Conservation (phyloP, 1,140 invertebrate genomes). For the Diploscapter pachys region DNA sequence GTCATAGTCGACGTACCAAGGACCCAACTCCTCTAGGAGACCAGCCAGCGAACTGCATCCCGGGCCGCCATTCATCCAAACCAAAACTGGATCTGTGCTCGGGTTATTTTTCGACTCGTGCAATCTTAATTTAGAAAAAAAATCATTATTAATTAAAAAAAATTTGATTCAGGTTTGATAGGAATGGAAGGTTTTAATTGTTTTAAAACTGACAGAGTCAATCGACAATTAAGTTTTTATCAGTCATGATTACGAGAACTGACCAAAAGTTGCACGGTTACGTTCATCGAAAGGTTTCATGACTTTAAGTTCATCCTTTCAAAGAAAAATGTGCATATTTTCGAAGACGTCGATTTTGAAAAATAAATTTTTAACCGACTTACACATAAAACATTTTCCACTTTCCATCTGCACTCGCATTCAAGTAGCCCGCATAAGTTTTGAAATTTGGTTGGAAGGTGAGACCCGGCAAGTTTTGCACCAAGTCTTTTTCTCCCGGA, state of each 20-base stretch:
- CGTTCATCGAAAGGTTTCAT: not conserved
- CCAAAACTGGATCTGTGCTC: constrained; percentile 61
- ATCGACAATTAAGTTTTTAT: not conserved
- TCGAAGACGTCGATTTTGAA: not conserved
- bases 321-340: not conserved
- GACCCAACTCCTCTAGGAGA: constrained; percentile 64
- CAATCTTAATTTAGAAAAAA: constrained; percentile 24
- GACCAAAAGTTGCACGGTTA: not conserved
- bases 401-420: constrained; percentile 31
- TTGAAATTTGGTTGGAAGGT: constrained; percentile 43
- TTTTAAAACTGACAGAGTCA: not conserved
- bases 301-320: not conserved
- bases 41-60: constrained; percentile 64
- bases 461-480: constrained; percentile 43
- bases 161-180: not conserved
- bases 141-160: not conserved
- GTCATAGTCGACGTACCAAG: constrained; percentile 42
- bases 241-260: not conserved
- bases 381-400: constrained; percentile 46
- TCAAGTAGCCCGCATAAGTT: constrained; percentile 46
- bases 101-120: constrained; percentile 60
- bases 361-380: constrained; percentile 8
- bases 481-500: constrained; percentile 40
- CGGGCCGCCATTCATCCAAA: constrained; percentile 67
- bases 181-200: constrained; percentile 3